phyloP scores from a whole-genome alignment of 2,113 vertebrate species.

The Gasterosteus aculeatus region DNA sequence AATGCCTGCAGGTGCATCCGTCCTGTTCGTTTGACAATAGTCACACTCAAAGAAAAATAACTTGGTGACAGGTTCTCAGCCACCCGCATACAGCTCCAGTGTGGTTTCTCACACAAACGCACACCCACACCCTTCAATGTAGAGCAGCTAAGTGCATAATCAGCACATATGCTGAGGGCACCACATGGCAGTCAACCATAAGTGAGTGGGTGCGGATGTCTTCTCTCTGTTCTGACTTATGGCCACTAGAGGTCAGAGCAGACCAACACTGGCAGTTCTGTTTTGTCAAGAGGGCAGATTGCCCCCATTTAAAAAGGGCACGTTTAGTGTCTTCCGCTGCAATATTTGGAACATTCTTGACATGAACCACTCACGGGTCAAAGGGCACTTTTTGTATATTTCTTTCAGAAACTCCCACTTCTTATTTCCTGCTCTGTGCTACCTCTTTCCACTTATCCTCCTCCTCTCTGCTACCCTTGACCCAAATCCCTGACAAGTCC shows the following conservation, averaged over 20 bases:
- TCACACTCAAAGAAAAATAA: not conserved
- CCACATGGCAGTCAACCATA: not conserved
- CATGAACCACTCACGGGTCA: not conserved
- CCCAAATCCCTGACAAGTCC: constrained; percentile 19
- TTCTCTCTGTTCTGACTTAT: not conserved
- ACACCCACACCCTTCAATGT: not conserved
- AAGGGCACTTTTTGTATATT: constrained; percentile 4
- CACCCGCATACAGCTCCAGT: rapidly evolving
- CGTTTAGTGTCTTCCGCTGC: constrained; percentile 3
- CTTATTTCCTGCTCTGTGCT: constrained; percentile 25
- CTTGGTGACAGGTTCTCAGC: not conserved
- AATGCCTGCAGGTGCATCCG: not conserved
- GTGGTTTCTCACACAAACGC: not conserved
- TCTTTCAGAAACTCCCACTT: constrained; percentile 32
- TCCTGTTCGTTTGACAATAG: constrained; percentile 2
- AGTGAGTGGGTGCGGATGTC: not conserved
- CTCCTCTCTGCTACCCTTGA: constrained; percentile 32
- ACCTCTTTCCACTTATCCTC: constrained; percentile 6
- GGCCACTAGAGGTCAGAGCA: constrained; percentile 67
- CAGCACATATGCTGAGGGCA: not conserved
- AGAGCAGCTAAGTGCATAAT: not conserved
- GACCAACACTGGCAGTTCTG: not conserved
- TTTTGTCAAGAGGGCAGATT: not conserved
- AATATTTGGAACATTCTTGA: constrained; percentile 20
- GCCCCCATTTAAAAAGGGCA: constrained; percentile 12